Conservation (phyloP, 2,888 invertebrate species). For the Drosophila cognata region DNA sequence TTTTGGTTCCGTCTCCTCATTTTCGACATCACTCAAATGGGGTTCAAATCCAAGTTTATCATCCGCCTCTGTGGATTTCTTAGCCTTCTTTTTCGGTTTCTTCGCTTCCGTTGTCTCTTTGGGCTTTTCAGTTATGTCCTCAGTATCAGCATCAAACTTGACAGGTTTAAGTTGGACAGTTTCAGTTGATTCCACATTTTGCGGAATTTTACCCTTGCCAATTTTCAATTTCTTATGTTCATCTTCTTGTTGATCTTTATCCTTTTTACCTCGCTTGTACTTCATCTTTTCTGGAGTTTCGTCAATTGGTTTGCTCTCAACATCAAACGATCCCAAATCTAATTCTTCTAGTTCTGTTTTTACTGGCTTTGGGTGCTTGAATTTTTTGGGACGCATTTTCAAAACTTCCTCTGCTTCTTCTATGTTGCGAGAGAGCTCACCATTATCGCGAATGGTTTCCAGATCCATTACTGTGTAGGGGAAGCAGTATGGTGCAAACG, state of each 20-base stretch:
- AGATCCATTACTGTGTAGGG: constrained; percentile 67
- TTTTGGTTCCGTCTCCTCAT: constrained; percentile 59
- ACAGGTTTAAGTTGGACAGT: constrained; percentile 82
- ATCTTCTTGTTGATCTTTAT: constrained; percentile 57
- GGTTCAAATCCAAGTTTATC: constrained; percentile 62
- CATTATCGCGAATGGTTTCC: constrained; percentile 87
- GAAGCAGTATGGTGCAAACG: constrained; percentile 87
- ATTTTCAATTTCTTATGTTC: constrained; percentile 74
- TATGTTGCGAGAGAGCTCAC: constrained; percentile 89
- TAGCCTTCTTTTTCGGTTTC: constrained; percentile 62
- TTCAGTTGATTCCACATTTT: constrained; percentile 78
- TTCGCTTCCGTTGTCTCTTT: constrained; percentile 49
- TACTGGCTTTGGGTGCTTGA: constrained; percentile 86
- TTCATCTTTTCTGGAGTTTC: constrained; percentile 82
- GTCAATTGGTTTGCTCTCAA: constrained; percentile 60
- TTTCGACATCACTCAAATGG: constrained; percentile 49
- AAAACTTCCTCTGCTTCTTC: constrained; percentile 89
- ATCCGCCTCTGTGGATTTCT: constrained; percentile 56
- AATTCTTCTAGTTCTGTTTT: constrained; percentile 87
- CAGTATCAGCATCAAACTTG: constrained; percentile 39
- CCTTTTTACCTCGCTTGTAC: constrained; percentile 79
- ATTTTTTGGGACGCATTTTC: constrained; percentile 87
- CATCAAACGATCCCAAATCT: constrained; percentile 70
- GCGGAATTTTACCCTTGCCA: constrained; percentile 80
- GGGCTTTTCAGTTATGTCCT: constrained; percentile 33